These are phyloP conservation scores for Heteromurus nitidus DNA, from an alignment of 2,888 invertebrate species.

Conservation along the genomic window DNA sequence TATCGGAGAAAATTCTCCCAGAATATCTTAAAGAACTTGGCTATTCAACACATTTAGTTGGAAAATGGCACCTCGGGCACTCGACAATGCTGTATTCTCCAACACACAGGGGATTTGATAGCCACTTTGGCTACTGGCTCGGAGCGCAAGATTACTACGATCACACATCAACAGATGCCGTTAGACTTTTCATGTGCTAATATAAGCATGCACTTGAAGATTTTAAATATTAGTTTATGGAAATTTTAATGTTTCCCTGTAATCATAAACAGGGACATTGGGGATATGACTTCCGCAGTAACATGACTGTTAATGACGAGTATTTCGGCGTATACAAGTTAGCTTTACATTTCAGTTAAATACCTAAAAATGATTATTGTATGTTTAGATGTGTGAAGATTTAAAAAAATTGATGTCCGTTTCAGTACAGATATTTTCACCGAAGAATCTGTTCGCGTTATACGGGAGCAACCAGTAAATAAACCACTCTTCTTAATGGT, in stretches of 20 bases:
- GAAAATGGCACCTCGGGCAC: conserved; percentile 88
- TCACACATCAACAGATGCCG: conserved; percentile 76
- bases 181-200: conserved; percentile 9
- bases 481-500: conserved; percentile 87
- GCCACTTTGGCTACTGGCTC: conserved; percentile 87
- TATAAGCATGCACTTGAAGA: too few species aligned
- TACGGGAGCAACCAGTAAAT: conserved; percentile 77
- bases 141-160: conserved; percentile 86
- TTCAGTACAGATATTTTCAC: conserved; percentile 81
- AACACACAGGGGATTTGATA: conserved; percentile 85
- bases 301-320: conserved; percentile 79
- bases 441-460: conserved; percentile 80
- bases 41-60: conserved; percentile 88
- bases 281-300: conserved; percentile 82
- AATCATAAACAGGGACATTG: conserved; percentile 68
- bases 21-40: conserved; percentile 81
- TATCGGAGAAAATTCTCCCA: conserved; percentile 83
- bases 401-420: not conserved
- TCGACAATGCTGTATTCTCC: conserved; percentile 84
- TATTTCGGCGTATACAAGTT: conserved; percentile 79
- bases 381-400: conserved; percentile 1
- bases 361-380: not conserved
- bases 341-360: conserved; percentile 14
- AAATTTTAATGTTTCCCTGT: not conserved
- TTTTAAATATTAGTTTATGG: too few species aligned